Conservation (phyloP, 2,888 invertebrate species). For the Macrosiphum euphorbiae region DNA sequence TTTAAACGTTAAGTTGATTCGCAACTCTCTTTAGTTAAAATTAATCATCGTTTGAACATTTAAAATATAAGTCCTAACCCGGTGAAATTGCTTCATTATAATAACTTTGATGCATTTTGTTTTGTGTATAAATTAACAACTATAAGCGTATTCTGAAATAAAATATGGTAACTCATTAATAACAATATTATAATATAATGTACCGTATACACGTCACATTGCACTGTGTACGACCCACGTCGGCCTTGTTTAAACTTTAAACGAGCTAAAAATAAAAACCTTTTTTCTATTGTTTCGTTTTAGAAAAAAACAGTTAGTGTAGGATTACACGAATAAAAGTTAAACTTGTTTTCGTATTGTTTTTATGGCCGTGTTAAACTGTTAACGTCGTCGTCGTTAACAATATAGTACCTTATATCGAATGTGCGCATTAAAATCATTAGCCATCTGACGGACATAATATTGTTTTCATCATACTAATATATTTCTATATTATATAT, state of each 20-base stretch:
- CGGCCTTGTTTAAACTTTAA: background rate
- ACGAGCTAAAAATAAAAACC: background rate
- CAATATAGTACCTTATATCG: background rate
- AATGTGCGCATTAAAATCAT: background rate
- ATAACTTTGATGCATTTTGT: conserved; percentile 5
- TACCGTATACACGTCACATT: background rate
- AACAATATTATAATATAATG: conserved; percentile 1
- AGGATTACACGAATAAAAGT: background rate
- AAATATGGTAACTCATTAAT: conserved; percentile 25
- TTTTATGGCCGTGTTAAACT: background rate
- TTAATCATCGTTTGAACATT: conserved; percentile 3
- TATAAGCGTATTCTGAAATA: background rate
- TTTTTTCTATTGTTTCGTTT: background rate
- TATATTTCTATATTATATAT: no score
- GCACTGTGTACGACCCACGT: background rate
- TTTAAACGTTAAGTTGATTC: conserved; percentile 5
- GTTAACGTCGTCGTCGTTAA: background rate
- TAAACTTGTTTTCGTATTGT: background rate
- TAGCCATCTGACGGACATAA: background rate
- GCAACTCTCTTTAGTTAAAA: background rate
- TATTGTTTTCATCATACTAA: background rate
- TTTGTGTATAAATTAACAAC: conserved; percentile 22
- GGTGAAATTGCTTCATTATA: conserved; percentile 28
- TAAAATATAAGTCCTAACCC: conserved; percentile 11
- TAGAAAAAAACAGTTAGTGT: background rate